Evolutionary conservation across 1,140 invertebrate genomes (phyloP), one percentile per base, ranked within the genome.

Genomic region (Bombus affinis): DNA sequence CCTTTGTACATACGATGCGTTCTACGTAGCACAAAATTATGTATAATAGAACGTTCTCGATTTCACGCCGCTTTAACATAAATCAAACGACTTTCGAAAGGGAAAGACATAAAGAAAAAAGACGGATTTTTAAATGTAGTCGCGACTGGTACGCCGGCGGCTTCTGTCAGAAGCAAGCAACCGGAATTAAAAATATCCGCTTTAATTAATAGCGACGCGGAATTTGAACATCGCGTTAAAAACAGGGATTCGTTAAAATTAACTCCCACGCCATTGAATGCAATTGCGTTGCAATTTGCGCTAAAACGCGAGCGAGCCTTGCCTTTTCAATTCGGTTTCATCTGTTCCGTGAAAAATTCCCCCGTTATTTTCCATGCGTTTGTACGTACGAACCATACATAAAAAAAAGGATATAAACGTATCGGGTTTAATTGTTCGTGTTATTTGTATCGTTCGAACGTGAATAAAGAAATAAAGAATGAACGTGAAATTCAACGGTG

Each of bases 201-300:
- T 57, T 78, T 78, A 83, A 83, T 78, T 83, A 78, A 82, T 76
- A 82, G 57, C 28, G 9, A 35, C 57, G 57, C 25, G 32, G 71
- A n/a, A n/a, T 65, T 82, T 82, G 73, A 75, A 62, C 47, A 37
- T 44, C 53, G 47, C 37, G 42, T 65, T 66, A 42, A 76, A 53
- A 83, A 78, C 35, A 22, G 28, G 22, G 75, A 68, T 32, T 47
- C 37, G 74, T 78, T 28, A 53, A 59, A 78, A 83, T 83, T 83
- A 83, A 70, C 62, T 12, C 44, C 62, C 35, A 35, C 73, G 73
- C 32, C 62, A 42, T 57, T 77, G 37, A 83, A 57, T 76, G 47
- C 65, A 70, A 77, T 77, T 65, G 74, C 47, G 47, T 42, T 15
- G 82, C 47, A 78, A 83, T 78, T 70, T 59, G 47, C 53, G 32